These are phyloP conservation scores for Heliothis subflexa DNA, from an alignment of 1,140 invertebrate species.

Conservation along the genomic window DNA sequence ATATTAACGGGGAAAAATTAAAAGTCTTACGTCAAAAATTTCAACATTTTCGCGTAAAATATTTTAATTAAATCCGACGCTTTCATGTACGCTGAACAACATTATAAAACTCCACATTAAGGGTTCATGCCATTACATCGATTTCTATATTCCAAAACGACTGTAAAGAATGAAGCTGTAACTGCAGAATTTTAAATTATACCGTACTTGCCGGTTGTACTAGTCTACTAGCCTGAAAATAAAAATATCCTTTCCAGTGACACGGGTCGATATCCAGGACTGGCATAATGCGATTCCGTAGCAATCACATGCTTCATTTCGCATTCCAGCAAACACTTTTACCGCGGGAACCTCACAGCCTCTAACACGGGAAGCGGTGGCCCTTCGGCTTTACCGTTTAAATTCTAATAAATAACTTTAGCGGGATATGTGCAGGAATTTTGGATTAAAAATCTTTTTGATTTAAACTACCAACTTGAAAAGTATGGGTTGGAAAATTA, in stretches of 20 bases:
- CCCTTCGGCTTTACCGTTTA: conserved; percentile 42
- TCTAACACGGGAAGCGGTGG: conserved; percentile 23
- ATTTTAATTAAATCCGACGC: conserved; percentile 14
- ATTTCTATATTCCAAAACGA: background rate
- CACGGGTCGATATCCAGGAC: conserved; percentile 48
- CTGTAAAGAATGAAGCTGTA: background rate
- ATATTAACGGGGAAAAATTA: conserved; percentile 45
- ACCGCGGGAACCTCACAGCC: conserved; percentile 53
- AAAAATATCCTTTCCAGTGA: conserved; percentile 52
- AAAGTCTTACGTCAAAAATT: conserved; percentile 45
- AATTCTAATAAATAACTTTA: conserved; percentile 40
- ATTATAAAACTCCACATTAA: background rate
- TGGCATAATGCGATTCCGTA: conserved; percentile 72
- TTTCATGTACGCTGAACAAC: background rate
- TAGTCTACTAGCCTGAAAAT: conserved; percentile 22
- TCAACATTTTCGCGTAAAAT: conserved; percentile 28
- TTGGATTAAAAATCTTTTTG: background rate
- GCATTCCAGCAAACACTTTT: conserved; percentile 76
- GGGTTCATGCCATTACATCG: background rate
- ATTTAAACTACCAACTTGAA: background rate
- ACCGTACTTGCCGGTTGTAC: background rate
- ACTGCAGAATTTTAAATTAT: background rate
- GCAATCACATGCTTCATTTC: conserved; percentile 83
- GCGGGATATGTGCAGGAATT: conserved; percentile 23
- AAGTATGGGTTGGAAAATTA: too few relatives aligned